phyloP scores from a whole-genome alignment of 2,888 invertebrate species.

The Physocephala rufipes region DNA sequence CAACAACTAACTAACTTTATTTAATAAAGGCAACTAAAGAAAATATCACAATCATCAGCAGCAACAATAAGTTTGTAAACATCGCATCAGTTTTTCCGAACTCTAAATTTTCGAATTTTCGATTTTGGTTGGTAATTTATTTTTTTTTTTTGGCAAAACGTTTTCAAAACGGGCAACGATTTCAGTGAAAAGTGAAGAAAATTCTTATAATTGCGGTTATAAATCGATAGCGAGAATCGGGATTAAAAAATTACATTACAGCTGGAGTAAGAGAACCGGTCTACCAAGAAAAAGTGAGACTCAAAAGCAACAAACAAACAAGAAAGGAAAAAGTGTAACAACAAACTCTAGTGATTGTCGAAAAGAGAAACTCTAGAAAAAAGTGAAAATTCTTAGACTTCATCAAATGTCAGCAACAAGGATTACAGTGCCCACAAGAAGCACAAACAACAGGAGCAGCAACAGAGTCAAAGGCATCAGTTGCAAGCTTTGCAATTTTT shows the following conservation, averaged over 20 bases:
- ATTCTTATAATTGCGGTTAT: constrained; percentile 10
- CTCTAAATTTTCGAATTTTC: constrained; percentile 39
- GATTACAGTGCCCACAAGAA: constrained; percentile 10
- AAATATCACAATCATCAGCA: constrained; percentile 32
- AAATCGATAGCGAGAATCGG: constrained; percentile 26
- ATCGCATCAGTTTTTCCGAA: constrained; percentile 29
- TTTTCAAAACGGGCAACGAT: constrained; percentile 37
- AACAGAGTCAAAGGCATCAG: neutral
- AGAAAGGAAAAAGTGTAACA: constrained; percentile 30
- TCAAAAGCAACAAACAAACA: constrained; percentile 7
- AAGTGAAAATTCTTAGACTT: neutral
- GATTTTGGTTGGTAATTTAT: constrained; percentile 32
- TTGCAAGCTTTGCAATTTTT: constrained; percentile 5
- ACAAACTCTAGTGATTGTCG: neutral
- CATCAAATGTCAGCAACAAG: constrained; percentile 28
- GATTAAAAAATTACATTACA: constrained; percentile 52
- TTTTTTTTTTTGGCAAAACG: constrained; percentile 11
- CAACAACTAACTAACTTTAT: constrained; percentile 40
- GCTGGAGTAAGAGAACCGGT: neutral
- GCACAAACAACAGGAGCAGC: neutral
- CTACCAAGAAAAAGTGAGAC: constrained; percentile 44
- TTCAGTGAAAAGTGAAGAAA: constrained; percentile 20
- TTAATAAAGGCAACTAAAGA: constrained; percentile 34
- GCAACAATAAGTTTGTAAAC: constrained; percentile 14
- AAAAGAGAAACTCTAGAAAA: constrained; percentile 10